These are phyloP conservation scores for Pterostichus niger DNA, from an alignment of 2,888 invertebrate genomes.

Conservation along the genomic window DNA sequence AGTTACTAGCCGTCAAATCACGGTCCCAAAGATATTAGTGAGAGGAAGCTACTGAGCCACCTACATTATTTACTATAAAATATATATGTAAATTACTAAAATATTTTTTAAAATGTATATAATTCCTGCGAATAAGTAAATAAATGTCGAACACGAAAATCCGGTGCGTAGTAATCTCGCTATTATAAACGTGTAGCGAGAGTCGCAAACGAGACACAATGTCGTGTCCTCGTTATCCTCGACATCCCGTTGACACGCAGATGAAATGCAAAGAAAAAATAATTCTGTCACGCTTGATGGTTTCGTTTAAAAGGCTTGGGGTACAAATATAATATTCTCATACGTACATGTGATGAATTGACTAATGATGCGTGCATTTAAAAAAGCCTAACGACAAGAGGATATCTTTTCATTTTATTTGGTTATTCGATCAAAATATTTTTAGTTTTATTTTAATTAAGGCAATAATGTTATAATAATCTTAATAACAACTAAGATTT, in stretches of 20 bases:
- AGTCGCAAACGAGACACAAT: not conserved
- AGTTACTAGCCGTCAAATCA: too few species aligned
- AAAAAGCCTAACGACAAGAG: not conserved
- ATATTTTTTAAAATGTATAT: too few species aligned
- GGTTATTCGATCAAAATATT: too few species aligned
- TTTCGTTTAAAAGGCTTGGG: conserved; percentile 11
- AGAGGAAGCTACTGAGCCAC: too few species aligned
- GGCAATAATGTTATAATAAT: too few species aligned
- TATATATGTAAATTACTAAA: too few species aligned
- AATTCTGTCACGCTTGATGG: conserved; percentile 18
- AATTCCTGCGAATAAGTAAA: too few species aligned
- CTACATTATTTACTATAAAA: too few species aligned
- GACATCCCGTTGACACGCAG: conserved; percentile 18
- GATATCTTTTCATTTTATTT: not conserved
- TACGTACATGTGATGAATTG: not conserved
- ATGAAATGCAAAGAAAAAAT: conserved; percentile 23
- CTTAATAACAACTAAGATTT: too few species aligned
- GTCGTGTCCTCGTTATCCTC: conserved; percentile 1
- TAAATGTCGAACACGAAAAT: too few species aligned
- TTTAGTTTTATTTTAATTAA: too few species aligned
- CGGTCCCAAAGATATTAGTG: too few species aligned
- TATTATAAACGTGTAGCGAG: not conserved
- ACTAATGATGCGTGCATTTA: conserved; percentile 14
- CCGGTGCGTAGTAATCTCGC: not conserved
- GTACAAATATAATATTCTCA: not conserved